Evolutionary conservation across 2,113 vertebrate genomes (phyloP), one percentile per base, ranked within the genome.

Genomic region (Pelobates fuscus): DNA sequence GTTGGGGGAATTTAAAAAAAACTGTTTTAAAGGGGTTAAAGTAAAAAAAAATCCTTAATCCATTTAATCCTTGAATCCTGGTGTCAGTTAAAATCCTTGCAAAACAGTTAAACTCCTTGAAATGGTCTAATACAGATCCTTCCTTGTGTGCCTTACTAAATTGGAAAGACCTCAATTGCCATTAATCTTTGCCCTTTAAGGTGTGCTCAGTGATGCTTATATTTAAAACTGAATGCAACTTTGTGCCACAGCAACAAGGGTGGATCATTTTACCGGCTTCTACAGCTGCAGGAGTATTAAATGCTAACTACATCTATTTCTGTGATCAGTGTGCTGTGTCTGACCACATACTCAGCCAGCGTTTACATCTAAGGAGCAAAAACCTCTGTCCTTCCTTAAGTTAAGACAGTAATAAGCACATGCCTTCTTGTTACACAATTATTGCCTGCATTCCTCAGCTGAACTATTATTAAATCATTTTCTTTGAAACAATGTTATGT

Each of bases 201-300:
- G 57, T 79, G 44, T 41, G 63, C 64, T 59, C 66, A 63, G 66
- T 80, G 84, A 87, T 81, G 67, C 72, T 67, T 84, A 83, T 78
- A 84, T 41, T 49, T 77, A 78, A 81, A 81, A 30, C 78, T 84
- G 75, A 89, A 85, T 73, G 49, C 81, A 82, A 82, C 78, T 80
- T 78, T 84, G 79, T 83, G 73, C 77, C 77, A 78, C 52, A 78
- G 79, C 54, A 82, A 78, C 43, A 81, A 84, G 81, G 32, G 83
- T 79, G 78, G 91, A 88, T 92, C 83, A 60, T 87, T 88, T 92
- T 92, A 89, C 81, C n/a, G 89, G 84, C 94, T 93, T 91, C 89
- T 86, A 85, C 86, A 91, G 92, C 90, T 94, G 91, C 86, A 79
- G 80, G 82, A 78, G 71, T 83, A 85, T 88, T 87, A 87, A 86